Base-by-base conservation (phyloP, 1,140 invertebrate genomes). In the Caenorhabditis inopinata region DNA sequence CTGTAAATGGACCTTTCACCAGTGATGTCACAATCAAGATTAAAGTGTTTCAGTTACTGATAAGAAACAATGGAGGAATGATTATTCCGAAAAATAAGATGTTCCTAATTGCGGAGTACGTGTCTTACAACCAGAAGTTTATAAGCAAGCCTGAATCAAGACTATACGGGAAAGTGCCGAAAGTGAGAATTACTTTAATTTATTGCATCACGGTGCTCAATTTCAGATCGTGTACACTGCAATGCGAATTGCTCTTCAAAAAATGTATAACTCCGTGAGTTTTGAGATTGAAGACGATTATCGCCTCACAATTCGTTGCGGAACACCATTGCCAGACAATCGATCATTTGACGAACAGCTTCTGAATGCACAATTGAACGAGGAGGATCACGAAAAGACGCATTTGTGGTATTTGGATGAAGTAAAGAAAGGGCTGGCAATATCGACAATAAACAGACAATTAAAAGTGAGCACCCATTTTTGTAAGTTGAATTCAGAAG, bases 61-160 rank as follows among this genome's bases (percentile, higher is more conserved):
- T 68, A 23, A 68, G 58, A 21, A 68, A 68, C n/a, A 68, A 68
- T 38, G 58, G 58, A 68, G 58, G 58, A 7, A 68, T 68, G 58
- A 68, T 68, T 42, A 29, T 68, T 42, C 58, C 58, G 2, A 68
- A 68, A 68, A 23, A 68, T 11, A 68, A 68, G 21, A 38, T 68
- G 58, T 21, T 7, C 1, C 32, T 38, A 4, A 38, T 68, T 29
- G 35, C 58, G n/a, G 58, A 68, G 21, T 68, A 68, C 12, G 58
- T 68, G 12, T 4, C 25, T 21, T 68, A 68, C n/a, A 68, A 68
- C 38, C 58, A 68, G 18, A 68, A 68, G 32, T 68, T 68, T 29
- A 38, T 68, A 2, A 42, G 58, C 23, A 68, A 68, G 38, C 58
- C 58, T 9, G 58, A 68, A 68, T 68, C 58, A 18, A 68, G 58